Percentiles rank a stretch among this genome's conserved stretches.
Evolutionary conservation across 2,888 invertebrate genomes (phyloP).

Genomic region (Priocnemis perturbator): DNA sequence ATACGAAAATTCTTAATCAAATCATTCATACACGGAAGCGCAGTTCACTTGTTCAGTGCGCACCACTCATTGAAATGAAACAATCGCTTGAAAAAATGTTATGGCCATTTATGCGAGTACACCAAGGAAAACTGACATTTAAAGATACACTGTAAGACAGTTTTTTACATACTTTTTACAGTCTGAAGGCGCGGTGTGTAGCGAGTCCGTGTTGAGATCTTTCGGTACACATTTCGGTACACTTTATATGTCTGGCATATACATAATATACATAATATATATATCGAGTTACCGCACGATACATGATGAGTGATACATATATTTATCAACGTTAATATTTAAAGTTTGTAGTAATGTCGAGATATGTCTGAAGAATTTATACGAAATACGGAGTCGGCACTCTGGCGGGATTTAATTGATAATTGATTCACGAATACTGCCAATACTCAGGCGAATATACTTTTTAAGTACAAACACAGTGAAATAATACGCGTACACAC

Average conservation of each 20-base stretch:
- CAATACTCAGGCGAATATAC: slow-evolving; percentile 69
- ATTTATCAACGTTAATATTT: slow-evolving; percentile 51
- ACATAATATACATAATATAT: slow-evolving; percentile 21
- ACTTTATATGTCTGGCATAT: slow-evolving; percentile 41
- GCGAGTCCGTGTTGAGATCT: slow-evolving; percentile 37
- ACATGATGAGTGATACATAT: slow-evolving; percentile 46
- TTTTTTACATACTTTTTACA: slow-evolving; percentile 54
- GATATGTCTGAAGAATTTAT: slow-evolving; percentile 34
- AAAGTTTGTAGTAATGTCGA: slow-evolving; percentile 31
- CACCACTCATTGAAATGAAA: no score
- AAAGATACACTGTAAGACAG: slow-evolving; percentile 2
- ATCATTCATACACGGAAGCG: no score
- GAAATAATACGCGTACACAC: slow-evolving; percentile 2
- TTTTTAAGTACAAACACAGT: slow-evolving; percentile 69
- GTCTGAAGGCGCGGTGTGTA: slow-evolving; percentile 22
- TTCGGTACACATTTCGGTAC: slow-evolving; percentile 28
- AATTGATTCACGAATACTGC: slow-evolving; percentile 57
- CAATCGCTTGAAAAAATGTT: slow-evolving; percentile 5
- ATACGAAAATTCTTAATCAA: no score
- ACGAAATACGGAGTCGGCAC: slow-evolving; percentile 21
- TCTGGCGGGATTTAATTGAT: slow-evolving; percentile 27
- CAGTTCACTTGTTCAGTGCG: no score
- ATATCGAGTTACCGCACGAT: slow-evolving; percentile 56
- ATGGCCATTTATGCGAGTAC: no score
- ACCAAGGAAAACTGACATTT: no score